Evolutionary conservation across 2,113 vertebrate species (phyloP).

Genomic region (Myotis brandtii): DNA sequence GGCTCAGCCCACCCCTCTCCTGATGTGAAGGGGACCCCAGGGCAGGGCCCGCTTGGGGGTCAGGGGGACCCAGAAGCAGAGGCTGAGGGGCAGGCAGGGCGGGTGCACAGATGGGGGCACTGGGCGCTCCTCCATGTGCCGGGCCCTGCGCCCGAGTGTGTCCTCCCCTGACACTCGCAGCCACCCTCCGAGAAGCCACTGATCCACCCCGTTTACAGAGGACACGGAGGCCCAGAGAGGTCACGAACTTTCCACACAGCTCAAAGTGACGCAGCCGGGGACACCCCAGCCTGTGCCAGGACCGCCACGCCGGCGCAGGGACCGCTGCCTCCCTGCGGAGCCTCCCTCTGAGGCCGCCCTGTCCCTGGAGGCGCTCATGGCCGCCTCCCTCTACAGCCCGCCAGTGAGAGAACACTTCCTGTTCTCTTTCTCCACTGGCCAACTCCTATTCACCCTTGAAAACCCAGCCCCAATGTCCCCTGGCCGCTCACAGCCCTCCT

Average conservation of each 20-base stretch:
- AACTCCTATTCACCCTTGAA: too few relatives aligned
- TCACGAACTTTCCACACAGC: conserved; percentile 32
- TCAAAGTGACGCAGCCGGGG: not conserved
- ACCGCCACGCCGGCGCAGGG: fast-evolving
- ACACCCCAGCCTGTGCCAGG: fast-evolving
- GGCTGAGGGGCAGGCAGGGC: not conserved
- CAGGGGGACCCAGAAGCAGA: fast-evolving
- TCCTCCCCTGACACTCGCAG: not conserved
- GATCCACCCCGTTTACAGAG: not conserved
- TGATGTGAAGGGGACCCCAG: not conserved
- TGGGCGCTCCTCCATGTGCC: not conserved
- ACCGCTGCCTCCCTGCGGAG: not conserved
- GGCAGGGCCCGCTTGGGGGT: not conserved
- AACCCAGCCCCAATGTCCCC: not conserved
- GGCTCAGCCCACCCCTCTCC: not conserved
- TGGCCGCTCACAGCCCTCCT: not conserved
- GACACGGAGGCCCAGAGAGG: conserved; percentile 70
- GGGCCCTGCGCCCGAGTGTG: too few relatives aligned
- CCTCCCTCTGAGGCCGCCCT: not conserved
- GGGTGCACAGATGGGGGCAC: not conserved
- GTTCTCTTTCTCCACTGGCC: too few relatives aligned
- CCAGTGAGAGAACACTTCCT: not conserved
- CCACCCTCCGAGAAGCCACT: not conserved
- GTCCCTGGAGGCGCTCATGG: not conserved
- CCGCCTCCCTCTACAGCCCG: not conserved